Conservation (phyloP, 1,140 invertebrate genomes). For the Babylonia areolata region DNA sequence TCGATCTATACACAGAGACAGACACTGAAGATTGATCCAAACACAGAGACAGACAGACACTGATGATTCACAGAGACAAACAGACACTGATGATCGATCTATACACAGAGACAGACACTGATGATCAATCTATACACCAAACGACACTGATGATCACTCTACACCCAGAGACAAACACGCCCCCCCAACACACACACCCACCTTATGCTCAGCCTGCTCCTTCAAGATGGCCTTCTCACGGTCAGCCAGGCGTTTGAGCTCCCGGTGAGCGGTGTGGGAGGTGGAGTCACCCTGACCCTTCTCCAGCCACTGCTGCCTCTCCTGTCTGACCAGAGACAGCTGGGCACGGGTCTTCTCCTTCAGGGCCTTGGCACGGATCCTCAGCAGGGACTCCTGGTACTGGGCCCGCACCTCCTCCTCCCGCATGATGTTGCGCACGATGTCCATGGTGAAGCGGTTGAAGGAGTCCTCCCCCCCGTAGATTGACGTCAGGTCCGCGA, state of each 20-base stretch:
- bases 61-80: no score
- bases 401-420: slow-evolving; percentile 74
- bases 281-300: slow-evolving; percentile 77
- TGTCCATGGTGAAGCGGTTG: slow-evolving; percentile 72
- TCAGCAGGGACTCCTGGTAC: slow-evolving; percentile 76
- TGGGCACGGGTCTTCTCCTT: slow-evolving; percentile 80
- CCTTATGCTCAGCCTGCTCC: slow-evolving; percentile 67
- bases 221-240: slow-evolving; percentile 74
- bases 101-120: no score
- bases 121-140: no score
- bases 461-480: slow-evolving; percentile 71
- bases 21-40: no score
- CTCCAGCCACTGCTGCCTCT: slow-evolving; percentile 75
- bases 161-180: no score
- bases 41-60: no score
- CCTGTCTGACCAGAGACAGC: slow-evolving; percentile 78
- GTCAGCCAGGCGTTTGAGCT: slow-evolving; percentile 74
- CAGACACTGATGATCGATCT: no score
- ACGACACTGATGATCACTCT: no score
- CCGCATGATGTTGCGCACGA: slow-evolving; percentile 75
- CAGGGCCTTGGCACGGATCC: slow-evolving; percentile 77
- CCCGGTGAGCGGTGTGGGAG: slow-evolving; percentile 55
- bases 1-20: no score
- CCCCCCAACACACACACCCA: no score
- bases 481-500: slow-evolving; percentile 59